Evolutionary conservation across 2,888 invertebrate genomes (phyloP), one percentile per base, ranked within the genome.

Genomic region (Zelleria hepariella): DNA sequence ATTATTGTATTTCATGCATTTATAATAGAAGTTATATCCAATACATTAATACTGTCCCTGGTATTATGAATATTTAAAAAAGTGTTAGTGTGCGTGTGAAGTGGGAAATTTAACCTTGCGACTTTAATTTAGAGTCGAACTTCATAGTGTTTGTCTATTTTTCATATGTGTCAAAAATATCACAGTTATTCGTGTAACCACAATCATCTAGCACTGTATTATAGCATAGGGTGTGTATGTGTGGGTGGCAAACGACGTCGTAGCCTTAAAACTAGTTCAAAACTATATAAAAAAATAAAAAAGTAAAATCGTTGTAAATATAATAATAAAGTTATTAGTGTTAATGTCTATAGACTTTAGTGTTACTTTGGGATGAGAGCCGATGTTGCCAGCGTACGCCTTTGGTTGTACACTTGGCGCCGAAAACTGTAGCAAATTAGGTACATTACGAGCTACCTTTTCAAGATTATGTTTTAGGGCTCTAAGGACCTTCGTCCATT

Each of bases 181-280:
- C 21, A 23, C 25, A 32, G 20, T 56, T n/a, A 56, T 5, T 51
- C 21, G 54, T 60, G 7, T 51, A 23, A 63, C 72, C 77, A 78
- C 80, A 81, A n/a, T 82, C 77, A 74, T 10, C 77, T 81, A 80
- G 79, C 74, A 70, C 75, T 71, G 59, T 68, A 65, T 65, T 68
- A 65, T 79, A 78, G 74, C 63, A 71, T 81, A 80, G 74, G 66
- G 69, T 70, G 74, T 81, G 72, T 73, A 69, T 74, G 80, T 82
- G 82, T 82, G 82, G 77, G 79, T 83, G 80, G 82, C 79, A 73
- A 69, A 74, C 78, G 78, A 82, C 77, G 77, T 82, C 80, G 86
- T 87, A 88, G 88, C 87, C 87, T 88, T 88, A 88, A 80, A 83
- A 83, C 82, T 88, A 87, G 88, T 88, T 87, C 88, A 87, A 88